Evolutionary conservation across 2,797 vertebrate genomes (phyloP), one percentile per base, ranked within the genome.

Genomic region (Tapera naevia): DNA sequence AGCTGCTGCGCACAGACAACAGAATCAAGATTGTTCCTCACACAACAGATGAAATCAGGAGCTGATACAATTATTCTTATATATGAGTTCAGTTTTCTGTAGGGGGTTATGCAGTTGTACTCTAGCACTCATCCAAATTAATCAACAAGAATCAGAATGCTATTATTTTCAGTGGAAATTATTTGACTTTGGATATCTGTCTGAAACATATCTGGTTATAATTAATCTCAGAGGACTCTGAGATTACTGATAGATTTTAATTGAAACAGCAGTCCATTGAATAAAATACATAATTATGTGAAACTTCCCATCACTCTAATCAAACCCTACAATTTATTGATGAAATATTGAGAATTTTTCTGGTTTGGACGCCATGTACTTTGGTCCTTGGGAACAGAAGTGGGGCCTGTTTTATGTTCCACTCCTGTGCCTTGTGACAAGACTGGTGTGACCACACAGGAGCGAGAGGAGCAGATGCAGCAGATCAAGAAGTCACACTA

Each of bases 171-270:
- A 25, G 13, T 61, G 27, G 23, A 25, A 91, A 86, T 60, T 76
- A 60, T 80, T 91, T 92, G 58, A 50, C 45, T 92, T 66, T 39
- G 48, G 46, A 95, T 64, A 82, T 41, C 39, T 76, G 25, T n/a
- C 72, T 74, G 41, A 80, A 93, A 80, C 32, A n/a, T 80, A 39
- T 37, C 85, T 69, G 17, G 8, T 71, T 69, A 17, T 72, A 91
- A 91, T 93, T 90, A 90, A 90, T 88, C 61, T 91, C 73, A 28
- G 21, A 88, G 41, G 37, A 41, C 33, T 90, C 46, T n/a, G 88
- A 75, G 86, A 76, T 80, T 93, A 86, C 82, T 80, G 73, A 57
- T 45, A 92, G 39, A 54, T 46, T 74, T 15, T 82, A 76, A 91
- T 71, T 45, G 35, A 83, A 91, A 80, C 13, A 64, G 11, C 27